Evolutionary conservation across 2,113 vertebrate species (phyloP), one percentile per base, ranked within the genome.

Genomic region (Dipodomys ordii): DNA sequence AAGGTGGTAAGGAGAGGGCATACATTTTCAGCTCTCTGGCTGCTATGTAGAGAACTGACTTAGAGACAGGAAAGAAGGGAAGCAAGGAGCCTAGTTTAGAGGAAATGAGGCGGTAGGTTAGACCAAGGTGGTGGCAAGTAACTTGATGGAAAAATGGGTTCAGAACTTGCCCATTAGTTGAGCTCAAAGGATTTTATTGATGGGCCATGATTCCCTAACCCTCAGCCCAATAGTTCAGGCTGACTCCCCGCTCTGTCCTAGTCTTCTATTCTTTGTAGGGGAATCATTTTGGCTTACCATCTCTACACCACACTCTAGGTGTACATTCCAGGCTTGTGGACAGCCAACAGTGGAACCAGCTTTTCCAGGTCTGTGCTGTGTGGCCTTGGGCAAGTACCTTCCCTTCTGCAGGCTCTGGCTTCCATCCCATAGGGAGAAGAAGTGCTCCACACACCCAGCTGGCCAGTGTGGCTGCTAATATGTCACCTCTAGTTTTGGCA

Each of bases 371-470:
- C 76, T 28, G 46, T 22, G 35, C 94, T 64, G 35, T 73, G 92
- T 91, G 90, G 62, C 88, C 64, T 25, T 64, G 62, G 83, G 71
- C 71, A 79, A 86, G n/a, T 64, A 64, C 30, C 83, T 89, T 74
- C 13, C 32, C 44, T 27, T 88, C 80, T 87, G 80, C 87, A 88
- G 46, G 73, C 46, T 69, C 49, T 60, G 60, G 65, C 77, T 94
- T 74, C 73, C 44, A 64, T 7, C 69, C 74, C 65, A 25, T 2
- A 7, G 78, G n/a, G 32, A 67, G 25, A 53, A 92, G 44, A 69
- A 49, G 53, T 3, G 9, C 6, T 44, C 27, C 10, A 3, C 67
- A 6, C 28, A 5, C 7, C 89, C 44, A 9, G 28, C 35, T 28
- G 57, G 67, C 15, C 67, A 69, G 57, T n/a, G 64, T 76, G 20